Conservation (phyloP, 2,888 invertebrate genomes). For the Scaptomyza parva region DNA sequence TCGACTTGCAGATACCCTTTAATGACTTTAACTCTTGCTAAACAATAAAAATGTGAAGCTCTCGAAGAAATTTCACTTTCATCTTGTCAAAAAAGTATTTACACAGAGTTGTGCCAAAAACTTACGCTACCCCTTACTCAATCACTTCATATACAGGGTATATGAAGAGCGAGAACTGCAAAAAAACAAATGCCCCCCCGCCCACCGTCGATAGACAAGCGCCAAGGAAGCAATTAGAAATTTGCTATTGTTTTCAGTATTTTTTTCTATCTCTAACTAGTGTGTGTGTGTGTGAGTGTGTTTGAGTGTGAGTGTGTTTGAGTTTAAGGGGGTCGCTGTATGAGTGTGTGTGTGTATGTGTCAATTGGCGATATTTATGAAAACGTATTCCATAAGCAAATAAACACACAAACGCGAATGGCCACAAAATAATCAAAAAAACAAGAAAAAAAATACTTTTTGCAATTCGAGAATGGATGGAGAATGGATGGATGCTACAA, state of each 20-base stretch:
- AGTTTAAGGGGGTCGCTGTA: background rate
- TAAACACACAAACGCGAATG: constrained; percentile 34
- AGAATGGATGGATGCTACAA: background rate
- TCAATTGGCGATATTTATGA: constrained; percentile 52
- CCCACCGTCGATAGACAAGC: constrained; percentile 28
- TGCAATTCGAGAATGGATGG: background rate
- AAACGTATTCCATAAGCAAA: constrained; percentile 47
- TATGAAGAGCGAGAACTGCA: constrained; percentile 7
- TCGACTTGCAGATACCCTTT: constrained; percentile 8
- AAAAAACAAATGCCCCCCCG: constrained; percentile 10
- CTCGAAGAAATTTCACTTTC: too few species aligned
- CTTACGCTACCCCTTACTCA: background rate
- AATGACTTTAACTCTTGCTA: background rate
- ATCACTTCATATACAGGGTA: constrained; percentile 15
- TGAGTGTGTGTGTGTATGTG: constrained; percentile 39
- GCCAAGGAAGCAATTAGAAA: constrained; percentile 55
- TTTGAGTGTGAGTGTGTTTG: constrained; percentile 4
- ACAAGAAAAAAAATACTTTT: background rate
- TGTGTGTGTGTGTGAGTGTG: constrained; percentile 14
- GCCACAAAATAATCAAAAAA: constrained; percentile 35
- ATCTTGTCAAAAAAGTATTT: too few species aligned
- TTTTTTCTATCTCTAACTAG: constrained; percentile 11
- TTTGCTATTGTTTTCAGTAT: constrained; percentile 42
- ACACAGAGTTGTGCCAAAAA: too few species aligned
- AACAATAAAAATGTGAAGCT: background rate